Evolutionary conservation across 30 jellyfish, hydroid and myxozoan genomes (phyloP).

Genomic region (Nemopilema nomurai): DNA sequence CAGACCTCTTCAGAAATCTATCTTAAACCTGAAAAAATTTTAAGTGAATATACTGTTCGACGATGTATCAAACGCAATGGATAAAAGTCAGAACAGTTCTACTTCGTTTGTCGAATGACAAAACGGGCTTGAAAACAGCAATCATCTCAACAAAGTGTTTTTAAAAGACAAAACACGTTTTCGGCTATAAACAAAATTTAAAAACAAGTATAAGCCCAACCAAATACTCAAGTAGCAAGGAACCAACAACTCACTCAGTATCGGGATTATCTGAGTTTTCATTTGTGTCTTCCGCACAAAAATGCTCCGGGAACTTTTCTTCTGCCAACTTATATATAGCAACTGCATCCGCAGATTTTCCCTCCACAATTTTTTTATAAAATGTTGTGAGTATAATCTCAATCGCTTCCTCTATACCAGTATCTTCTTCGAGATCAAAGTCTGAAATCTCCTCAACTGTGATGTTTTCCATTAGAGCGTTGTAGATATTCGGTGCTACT

Average conservation of each 20-base stretch:
- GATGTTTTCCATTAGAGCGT: constrained; percentile 38
- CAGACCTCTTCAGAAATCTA: no score
- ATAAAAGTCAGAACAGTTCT: no score
- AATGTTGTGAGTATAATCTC: constrained; percentile 32
- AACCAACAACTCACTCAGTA: neutral
- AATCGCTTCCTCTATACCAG: constrained; percentile 51
- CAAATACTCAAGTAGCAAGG: no score
- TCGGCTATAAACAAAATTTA: no score
- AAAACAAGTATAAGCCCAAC: no score
- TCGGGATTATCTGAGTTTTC: constrained; percentile 19
- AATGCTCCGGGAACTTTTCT: constrained; percentile 38
- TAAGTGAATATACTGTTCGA: no score
- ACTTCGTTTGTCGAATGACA: no score
- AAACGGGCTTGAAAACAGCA: no score
- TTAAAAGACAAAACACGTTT: no score
- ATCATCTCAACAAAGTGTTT: no score
- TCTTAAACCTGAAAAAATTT: no score
- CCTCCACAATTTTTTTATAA: constrained; percentile 38
- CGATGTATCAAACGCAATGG: no score
- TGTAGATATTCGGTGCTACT: constrained; percentile 30
- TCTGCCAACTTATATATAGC: constrained; percentile 48
- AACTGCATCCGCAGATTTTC: constrained; percentile 50
- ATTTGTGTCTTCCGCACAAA: constrained; percentile 9
- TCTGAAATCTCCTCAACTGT: constrained; percentile 19
- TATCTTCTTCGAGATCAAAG: constrained; percentile 46